Evolutionary conservation across 2,797 vertebrate genomes (phyloP), one percentile per base, ranked within the genome.

Genomic region (Falco naumanni): DNA sequence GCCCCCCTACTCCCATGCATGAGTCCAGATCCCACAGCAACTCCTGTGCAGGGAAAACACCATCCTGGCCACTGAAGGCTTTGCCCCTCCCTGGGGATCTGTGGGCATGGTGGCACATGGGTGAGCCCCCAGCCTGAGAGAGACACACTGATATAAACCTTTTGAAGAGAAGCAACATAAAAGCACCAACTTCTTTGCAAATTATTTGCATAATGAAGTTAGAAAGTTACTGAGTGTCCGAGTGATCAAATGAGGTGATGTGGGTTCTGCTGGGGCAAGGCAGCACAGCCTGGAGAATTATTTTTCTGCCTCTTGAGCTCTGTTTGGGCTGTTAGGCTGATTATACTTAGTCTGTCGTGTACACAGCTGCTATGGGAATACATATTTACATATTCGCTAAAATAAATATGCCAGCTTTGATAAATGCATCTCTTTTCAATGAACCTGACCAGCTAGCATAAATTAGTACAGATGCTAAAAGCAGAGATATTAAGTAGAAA

Each of bases 61-160:
- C 0, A 1, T 10, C 17, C 18, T 0, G 0, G 21, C 7, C 26
- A 9, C 29, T 18, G 45, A 60, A 70, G 21, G 16, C 18, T 89
- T 81, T 63, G n/a, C 51, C n/a, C 16, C 24, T 10, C 9, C 24
- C 33, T 25, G 37, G 33, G 14, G 14, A 84, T 29, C 56, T 80
- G 33, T 5, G 6, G 18, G 41, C 22, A 54, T 0, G 7, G n/a
- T 51, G 84, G 34, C 56, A n/a, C 2, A 1, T 6, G 10, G 6
- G 11, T 53, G 43, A 92, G 4, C 39, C 66, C 66, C 26, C 22
- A 45, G 59, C 43, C 69, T 51, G 26, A 39, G n/a, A 31, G 57
- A 51, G 5, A 31, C 65, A 79, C 7, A 5, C 18, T 79, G 39
- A 25, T 6, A 17, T 9, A 31, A 84, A 65, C 5, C 34, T 74